phyloP scores from a whole-genome alignment of 2,113 vertebrate genomes.

The Leucopsar rothschildi region DNA sequence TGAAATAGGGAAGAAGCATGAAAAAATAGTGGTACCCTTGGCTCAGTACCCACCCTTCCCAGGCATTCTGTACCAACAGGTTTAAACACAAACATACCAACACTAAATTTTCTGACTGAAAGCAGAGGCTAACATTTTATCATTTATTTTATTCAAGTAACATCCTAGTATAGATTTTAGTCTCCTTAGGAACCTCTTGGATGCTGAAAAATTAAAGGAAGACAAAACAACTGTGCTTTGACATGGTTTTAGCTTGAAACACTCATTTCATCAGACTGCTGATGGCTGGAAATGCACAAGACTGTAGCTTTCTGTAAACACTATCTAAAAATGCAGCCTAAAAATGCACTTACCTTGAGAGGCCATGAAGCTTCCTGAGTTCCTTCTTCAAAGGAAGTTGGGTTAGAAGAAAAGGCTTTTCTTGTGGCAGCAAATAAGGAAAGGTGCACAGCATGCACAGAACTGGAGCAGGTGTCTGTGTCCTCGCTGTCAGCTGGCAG shows the following conservation, averaged over 20 bases:
- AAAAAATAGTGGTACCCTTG: neutral
- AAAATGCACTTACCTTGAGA: constrained; percentile 76
- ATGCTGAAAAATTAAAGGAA: constrained; percentile 32
- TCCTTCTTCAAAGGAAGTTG: constrained; percentile 73
- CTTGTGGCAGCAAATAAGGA: constrained; percentile 47
- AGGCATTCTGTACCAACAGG: neutral
- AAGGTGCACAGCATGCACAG: constrained; percentile 54
- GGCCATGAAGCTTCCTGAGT: constrained; percentile 74
- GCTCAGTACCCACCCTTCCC: neutral
- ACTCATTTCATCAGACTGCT: constrained; percentile 35
- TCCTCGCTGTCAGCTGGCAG: constrained; percentile 43
- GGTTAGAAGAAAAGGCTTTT: constrained; percentile 71
- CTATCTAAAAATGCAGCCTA: constrained; percentile 43
- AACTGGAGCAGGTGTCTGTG: constrained; percentile 65
- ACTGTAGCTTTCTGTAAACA: constrained; percentile 21
- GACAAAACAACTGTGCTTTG: neutral
- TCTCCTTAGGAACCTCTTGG: constrained; percentile 1
- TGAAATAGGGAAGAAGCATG: neutral
- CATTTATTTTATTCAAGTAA: neutral
- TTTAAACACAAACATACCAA: neutral
- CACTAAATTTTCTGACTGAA: neutral
- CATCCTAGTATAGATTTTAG: constrained; percentile 24
- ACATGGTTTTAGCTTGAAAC: constrained; percentile 26
- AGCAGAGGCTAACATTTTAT: neutral
- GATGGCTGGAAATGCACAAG: neutral